phyloP scores from a whole-genome alignment of 2,888 invertebrate genomes.

The Brenthis hecate region DNA sequence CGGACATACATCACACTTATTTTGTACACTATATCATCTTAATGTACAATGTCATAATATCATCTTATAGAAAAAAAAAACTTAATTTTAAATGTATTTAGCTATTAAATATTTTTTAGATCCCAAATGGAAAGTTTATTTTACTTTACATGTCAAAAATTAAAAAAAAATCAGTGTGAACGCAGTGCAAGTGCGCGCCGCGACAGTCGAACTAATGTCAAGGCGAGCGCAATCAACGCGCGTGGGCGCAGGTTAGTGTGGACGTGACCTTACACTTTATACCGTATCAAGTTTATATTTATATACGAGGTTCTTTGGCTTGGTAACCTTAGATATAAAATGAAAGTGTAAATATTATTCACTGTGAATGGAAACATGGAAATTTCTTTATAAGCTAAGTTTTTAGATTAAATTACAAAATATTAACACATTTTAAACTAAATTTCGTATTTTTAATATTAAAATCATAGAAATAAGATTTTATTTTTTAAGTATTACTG shows the following conservation, averaged over 20 bases:
- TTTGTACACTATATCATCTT: too few species aligned
- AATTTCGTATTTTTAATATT: too few species aligned
- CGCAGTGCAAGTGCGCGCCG: constrained; percentile 52
- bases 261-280: constrained; percentile 48
- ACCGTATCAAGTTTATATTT: constrained; percentile 36
- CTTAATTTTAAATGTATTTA: too few species aligned
- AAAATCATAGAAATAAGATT: too few species aligned
- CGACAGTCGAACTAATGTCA: constrained; percentile 79
- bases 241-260: constrained; percentile 66
- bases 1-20: too few species aligned
- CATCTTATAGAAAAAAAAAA: too few species aligned
- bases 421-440: too few species aligned
- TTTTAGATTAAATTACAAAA: not conserved
- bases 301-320: constrained; percentile 29
- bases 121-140: not conserved
- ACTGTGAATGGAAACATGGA: not conserved
- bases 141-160: not conserved
- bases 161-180: constrained; percentile 37
- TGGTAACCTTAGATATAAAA: constrained; percentile 27
- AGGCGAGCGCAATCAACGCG: constrained; percentile 77
- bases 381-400: not conserved
- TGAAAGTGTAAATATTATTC: constrained; percentile 22
- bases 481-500: too few species aligned
- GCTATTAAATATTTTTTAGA: too few species aligned
- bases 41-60: too few species aligned